Evolutionary conservation across 2,888 invertebrate genomes (phyloP).

Genomic region (Cancer borealis): DNA sequence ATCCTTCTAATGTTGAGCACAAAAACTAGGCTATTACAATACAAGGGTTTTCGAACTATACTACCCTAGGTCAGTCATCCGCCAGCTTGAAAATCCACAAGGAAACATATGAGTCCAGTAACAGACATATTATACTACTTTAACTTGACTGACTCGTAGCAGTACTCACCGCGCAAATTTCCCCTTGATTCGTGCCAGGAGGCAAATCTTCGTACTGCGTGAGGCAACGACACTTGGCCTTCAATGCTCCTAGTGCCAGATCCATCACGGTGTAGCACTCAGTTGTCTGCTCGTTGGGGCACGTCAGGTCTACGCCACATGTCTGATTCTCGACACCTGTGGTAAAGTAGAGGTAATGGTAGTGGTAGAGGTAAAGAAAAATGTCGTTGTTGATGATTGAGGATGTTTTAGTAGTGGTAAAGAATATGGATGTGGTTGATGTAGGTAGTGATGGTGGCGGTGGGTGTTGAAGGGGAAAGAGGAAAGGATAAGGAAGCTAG

Average conservation of each 20-base stretch:
- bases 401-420: neutral
- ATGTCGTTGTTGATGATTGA: no score
- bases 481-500: neutral
- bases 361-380: neutral
- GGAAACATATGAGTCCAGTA: no score
- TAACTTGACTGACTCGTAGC: no score
- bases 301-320: neutral
- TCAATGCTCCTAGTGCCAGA: neutral
- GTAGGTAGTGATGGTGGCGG: neutral
- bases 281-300: neutral
- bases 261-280: neutral
- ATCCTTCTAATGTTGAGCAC: no score
- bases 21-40: no score
- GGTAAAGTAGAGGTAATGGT: neutral
- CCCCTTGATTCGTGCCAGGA: neutral
- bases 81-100: no score
- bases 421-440: neutral
- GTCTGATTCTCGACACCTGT: neutral
- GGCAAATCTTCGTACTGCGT: neutral
- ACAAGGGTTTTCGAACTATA: no score
- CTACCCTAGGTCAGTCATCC: no score
- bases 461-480: neutral
- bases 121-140: no score
- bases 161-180: neutral
- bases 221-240: neutral